Conservation (phyloP, 2,113 vertebrate species). For the Origma solitaria region DNA sequence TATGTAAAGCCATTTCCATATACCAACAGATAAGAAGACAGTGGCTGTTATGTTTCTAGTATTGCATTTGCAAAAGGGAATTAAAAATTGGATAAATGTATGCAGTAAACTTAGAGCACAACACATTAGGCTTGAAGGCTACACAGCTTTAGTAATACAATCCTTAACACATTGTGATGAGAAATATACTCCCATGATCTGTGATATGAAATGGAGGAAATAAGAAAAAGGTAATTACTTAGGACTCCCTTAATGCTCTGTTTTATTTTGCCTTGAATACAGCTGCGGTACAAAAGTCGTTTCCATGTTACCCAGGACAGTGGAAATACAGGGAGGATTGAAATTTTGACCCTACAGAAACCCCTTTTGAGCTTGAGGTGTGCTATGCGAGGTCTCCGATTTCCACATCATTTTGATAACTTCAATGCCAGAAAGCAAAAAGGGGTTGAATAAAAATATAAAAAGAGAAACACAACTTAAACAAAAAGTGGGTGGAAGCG, state of each 20-base stretch:
- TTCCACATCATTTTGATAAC: constrained; percentile 60
- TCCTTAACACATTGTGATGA: neutral
- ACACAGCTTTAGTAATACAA: neutral
- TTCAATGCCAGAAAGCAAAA: constrained; percentile 63
- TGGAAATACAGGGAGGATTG: neutral
- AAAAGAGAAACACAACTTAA: constrained; percentile 61
- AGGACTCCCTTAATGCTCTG: neutral
- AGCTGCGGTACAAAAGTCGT: neutral
- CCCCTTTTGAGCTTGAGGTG: neutral
- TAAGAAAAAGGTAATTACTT: constrained; percentile 31
- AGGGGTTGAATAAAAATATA: constrained; percentile 66
- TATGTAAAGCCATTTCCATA: neutral
- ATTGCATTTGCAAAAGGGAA: neutral
- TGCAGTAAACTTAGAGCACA: neutral
- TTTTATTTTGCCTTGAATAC: neutral
- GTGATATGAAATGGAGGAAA: constrained; percentile 65
- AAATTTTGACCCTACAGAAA: constrained; percentile 2
- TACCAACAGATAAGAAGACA: neutral
- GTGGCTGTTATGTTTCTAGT: neutral
- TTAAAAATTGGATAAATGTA: neutral
- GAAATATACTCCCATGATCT: neutral
- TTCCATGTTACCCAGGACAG: neutral
- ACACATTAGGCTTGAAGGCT: neutral
- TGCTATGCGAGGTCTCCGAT: constrained; percentile 8
- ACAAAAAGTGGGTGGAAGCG: constrained; percentile 71